phyloP scores from a whole-genome alignment of 2,888 invertebrate species.

The Caenorhabditis zanzibari region DNA sequence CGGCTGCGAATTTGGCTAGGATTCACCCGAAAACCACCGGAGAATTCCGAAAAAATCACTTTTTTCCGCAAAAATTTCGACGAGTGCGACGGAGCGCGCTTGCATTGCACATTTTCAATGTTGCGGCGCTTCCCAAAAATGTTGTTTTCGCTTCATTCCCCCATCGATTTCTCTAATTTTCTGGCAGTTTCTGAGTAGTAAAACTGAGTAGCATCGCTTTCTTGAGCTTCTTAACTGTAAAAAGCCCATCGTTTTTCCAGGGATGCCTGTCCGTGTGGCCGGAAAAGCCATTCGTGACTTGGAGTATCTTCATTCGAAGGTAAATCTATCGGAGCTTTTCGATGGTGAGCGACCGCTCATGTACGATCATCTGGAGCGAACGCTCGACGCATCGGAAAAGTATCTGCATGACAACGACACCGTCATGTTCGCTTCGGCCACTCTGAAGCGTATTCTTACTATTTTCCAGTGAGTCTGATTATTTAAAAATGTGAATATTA shows the following conservation, averaged over 20 bases:
- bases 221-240: neutral
- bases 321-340: constrained; percentile 47
- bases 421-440: constrained; percentile 60
- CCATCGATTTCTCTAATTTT: constrained; percentile 15
- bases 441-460: constrained; percentile 69
- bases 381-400: constrained; percentile 53
- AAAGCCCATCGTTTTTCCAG: constrained; percentile 8
- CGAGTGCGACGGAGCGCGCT: constrained; percentile 23
- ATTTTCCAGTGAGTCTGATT: constrained; percentile 56
- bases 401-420: constrained; percentile 58
- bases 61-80: neutral
- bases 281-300: constrained; percentile 59
- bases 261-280: constrained; percentile 61
- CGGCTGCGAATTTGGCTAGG: neutral
- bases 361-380: constrained; percentile 25
- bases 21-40: neutral
- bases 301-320: constrained; percentile 56
- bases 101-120: constrained; percentile 18
- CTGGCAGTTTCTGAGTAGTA: neutral
- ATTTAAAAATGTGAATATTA: too few species aligned
- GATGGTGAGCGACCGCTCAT: constrained; percentile 40
- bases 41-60: constrained; percentile 4
- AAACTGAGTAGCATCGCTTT: neutral
- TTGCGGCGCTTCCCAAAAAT: constrained; percentile 32
- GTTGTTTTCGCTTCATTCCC: constrained; percentile 27